Conservation (phyloP, 2,888 invertebrate genomes). For the Dryococelus australis region DNA sequence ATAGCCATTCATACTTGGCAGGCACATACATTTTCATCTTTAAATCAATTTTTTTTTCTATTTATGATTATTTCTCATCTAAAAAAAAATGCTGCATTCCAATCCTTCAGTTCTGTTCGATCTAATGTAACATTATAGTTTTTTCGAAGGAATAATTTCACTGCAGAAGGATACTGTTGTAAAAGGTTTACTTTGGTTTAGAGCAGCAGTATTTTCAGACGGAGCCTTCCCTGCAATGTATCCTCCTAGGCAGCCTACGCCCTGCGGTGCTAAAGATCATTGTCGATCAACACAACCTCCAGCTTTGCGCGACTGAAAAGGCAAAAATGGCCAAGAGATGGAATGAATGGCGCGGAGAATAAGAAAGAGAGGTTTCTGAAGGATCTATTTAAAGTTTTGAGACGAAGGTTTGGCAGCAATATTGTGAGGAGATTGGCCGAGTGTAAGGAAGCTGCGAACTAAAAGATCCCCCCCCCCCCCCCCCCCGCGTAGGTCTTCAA, state of each 20-base stretch:
- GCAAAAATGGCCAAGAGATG: conserved; percentile 27
- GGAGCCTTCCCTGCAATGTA: neutral
- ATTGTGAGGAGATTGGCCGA: conserved; percentile 22
- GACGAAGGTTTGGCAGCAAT: conserved; percentile 30
- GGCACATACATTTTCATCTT: too few relatives aligned
- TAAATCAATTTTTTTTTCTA: too few relatives aligned
- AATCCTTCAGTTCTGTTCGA: too few relatives aligned
- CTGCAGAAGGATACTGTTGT: too few relatives aligned
- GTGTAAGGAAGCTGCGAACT: conserved; percentile 16
- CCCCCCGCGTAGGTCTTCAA: neutral
- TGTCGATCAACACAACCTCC: conserved; percentile 32
- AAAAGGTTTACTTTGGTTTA: too few relatives aligned
- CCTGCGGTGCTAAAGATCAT: conserved; percentile 32
- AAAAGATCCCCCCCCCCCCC: neutral
- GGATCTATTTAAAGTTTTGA: conserved; percentile 29
- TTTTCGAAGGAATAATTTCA: too few relatives aligned
- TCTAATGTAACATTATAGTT: too few relatives aligned
- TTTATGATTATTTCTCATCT: too few relatives aligned
- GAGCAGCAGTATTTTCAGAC: conserved; percentile 19
- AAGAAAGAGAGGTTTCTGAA: conserved; percentile 12
- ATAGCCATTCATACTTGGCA: too few relatives aligned
- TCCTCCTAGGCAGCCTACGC: conserved; percentile 17
- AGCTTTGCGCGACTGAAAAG: conserved; percentile 28
- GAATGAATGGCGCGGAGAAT: conserved; percentile 22
- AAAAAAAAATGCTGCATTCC: too few relatives aligned